Evolutionary conservation across 2,797 vertebrate species (phyloP), one percentile per base, ranked within the genome.

Genomic region (Lacerta bilineata): DNA sequence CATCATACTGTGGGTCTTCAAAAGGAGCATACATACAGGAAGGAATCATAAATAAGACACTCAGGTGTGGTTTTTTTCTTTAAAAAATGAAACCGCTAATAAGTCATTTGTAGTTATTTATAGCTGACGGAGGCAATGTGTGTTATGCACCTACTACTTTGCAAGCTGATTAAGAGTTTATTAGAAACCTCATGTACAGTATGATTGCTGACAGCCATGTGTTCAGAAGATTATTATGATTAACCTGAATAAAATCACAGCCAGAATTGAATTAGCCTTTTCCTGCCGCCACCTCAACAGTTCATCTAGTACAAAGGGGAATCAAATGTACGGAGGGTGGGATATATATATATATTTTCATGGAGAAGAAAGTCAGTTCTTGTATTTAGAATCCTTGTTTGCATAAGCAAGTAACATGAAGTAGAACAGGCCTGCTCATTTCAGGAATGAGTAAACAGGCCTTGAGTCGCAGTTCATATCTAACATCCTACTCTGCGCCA

Each of bases 111-210:
- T 76, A 69, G 72, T 89, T 87, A 91, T 88, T 90, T 89, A 85
- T 81, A 82, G 87, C 36, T 86, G 87, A 88, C 80, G 86, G 36
- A 83, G 87, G 84, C 68, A 91, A 89, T 74, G 10, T 1, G 3
- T 23, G 59, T 72, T 75, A 86, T 69, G 78, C 75, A 15, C 36
- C 85, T 33, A 59, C 80, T 33, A 33, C 87, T 90, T 87, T 88
- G n/a, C 79, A 68, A 43, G 75, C 89, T 88, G 83, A 88, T 87
- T 80, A 88, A 81, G 79, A 80, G 81, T 83, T 88, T 84, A 9
- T 89, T 82, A 81, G 80, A 84, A 55, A 33, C 75, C 9, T 71
- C 66, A 2, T 1, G 77, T 87, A 41, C 33, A 11, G 46, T 0
- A 39, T 79, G 78, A 80, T 46, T 84, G 83, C 88, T 59, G 90